Base-by-base conservation (phyloP, 2,113 vertebrate genomes). In the Nothocercus nigrocapillus region DNA sequence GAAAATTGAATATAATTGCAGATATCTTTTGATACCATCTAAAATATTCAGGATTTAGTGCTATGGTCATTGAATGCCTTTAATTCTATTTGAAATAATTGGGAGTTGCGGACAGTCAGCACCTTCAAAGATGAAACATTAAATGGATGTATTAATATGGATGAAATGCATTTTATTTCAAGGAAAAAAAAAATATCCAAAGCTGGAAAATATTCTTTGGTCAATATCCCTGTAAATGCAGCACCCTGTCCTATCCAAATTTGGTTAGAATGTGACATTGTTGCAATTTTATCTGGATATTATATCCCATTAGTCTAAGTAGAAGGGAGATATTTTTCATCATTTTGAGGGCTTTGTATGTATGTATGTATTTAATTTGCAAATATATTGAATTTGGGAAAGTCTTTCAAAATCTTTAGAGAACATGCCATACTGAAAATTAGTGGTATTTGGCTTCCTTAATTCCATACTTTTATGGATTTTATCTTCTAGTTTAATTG, bases 51-150 rank as follows among this genome's bases (percentile, higher is more conserved):
- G 58, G 58, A 89, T 54, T n/a, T 5, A 51, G 38, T 53, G 61
- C 24, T n/a, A 59, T 88, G 77, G 47, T 86, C 53, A 90, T 88
- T 76, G 74, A 95, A 73, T 93, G 32, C 11, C 44, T 85, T 81
- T 86, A 88, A 77, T 89, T 91, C 18, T 28, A 38, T 5, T 58
- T 92, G 83, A 86, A 94, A 68, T 73, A 90, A 40, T 44, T 78
- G 73, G 80, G 62, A 92, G 30, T 45, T 76, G n/a, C 62, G 66
- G 42, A 22, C 20, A 21, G 25, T 84, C 4, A 4, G 36, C 78
- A 59, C 56, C 28, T 93, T 95, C 40, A 58, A 56, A 67, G 66
- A 64, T 63, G 21, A 17, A 0, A 4, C 12, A 27, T 66, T 64
- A 49, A 90, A 54, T 66, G 3, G 78, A 30, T 22, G 15, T 32